Evolutionary conservation across 2,888 invertebrate species (phyloP).

Genomic region (Mythimna lalbum): DNA sequence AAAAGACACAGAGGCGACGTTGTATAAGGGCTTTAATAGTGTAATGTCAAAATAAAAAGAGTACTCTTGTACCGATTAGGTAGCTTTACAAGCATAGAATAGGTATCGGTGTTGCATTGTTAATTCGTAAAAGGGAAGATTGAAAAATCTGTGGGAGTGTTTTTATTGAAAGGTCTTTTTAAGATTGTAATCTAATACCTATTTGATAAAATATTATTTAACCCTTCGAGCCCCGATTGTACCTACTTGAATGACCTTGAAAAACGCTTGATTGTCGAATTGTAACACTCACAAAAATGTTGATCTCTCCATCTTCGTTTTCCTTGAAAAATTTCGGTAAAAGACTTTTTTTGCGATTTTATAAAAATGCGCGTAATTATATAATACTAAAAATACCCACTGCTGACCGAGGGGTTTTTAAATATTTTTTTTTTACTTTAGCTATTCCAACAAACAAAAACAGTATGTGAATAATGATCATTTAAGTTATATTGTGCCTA

Average conservation of each 20-base stretch:
- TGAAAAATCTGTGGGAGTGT: background rate
- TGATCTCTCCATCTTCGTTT: too few relatives aligned
- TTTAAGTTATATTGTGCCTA: conserved; percentile 22
- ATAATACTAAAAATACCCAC: too few relatives aligned
- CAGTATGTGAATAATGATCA: conserved; percentile 16
- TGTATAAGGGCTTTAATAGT: conserved; percentile 7
- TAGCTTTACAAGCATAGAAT: background rate
- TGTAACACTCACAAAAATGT: too few relatives aligned
- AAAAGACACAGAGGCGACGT: conserved; percentile 26
- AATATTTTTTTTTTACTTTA: too few relatives aligned
- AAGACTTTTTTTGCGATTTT: too few relatives aligned
- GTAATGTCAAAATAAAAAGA: conserved; percentile 2
- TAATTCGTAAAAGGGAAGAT: background rate
- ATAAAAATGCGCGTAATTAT: too few relatives aligned
- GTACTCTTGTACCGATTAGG: conserved; percentile 17
- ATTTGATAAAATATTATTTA: background rate
- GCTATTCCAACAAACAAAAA: background rate
- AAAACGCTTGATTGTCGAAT: too few relatives aligned
- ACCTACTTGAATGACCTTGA: too few relatives aligned
- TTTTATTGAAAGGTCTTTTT: background rate
- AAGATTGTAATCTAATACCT: background rate
- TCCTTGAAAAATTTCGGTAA: too few relatives aligned
- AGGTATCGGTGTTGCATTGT: conserved; percentile 13
- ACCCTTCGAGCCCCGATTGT: too few relatives aligned
- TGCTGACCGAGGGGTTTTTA: too few relatives aligned